A percentile compares a stretch with the other conserved stretches of the same genome.
Conservation (phyloP, 1,140 invertebrate genomes). For the Ceratoteleas bidentatus region DNA sequence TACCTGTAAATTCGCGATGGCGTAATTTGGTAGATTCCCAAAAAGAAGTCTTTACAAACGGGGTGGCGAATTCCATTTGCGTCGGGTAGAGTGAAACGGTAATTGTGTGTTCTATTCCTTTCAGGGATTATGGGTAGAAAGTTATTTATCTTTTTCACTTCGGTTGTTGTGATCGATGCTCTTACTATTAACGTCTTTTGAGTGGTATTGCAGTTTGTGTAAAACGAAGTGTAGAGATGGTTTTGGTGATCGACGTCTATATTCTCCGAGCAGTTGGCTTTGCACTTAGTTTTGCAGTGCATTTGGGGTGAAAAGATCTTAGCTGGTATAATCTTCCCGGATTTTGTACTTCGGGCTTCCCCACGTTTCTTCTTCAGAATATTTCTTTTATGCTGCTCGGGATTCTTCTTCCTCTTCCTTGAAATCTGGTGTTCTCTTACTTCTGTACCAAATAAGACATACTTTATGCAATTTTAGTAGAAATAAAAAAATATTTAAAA, state of each 20-base stretch:
- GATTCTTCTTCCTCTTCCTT: conserved; percentile 2
- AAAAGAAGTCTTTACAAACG: not conserved
- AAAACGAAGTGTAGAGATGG: conserved; percentile 1
- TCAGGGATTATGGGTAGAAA: not conserved
- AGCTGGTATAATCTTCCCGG: not conserved
- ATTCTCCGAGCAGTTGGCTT: not conserved
- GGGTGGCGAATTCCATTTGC: not conserved
- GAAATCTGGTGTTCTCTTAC: not conserved
- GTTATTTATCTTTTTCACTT: not conserved
- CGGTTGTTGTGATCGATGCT: conserved; percentile 1
- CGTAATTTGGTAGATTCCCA: no score
- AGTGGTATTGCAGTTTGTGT: not conserved
- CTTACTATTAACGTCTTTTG: conserved; percentile 12
- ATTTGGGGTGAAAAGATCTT: not conserved
- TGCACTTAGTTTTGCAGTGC: conserved; percentile 1
- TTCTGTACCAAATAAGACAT: not conserved
- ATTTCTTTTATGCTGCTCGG: not conserved
- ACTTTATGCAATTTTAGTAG: no score
- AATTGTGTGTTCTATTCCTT: not conserved
- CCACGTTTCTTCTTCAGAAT: not conserved
- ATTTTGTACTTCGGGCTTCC: not conserved
- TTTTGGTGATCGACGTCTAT: conserved; percentile 2
- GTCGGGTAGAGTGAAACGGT: not conserved
- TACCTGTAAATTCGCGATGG: no score
- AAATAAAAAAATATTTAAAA: no score